A percentile compares a stretch with the other conserved stretches of the same genome.
phyloP scores from a whole-genome alignment of 2,797 vertebrate genomes.

The Typhlichthys eigenmanni region DNA sequence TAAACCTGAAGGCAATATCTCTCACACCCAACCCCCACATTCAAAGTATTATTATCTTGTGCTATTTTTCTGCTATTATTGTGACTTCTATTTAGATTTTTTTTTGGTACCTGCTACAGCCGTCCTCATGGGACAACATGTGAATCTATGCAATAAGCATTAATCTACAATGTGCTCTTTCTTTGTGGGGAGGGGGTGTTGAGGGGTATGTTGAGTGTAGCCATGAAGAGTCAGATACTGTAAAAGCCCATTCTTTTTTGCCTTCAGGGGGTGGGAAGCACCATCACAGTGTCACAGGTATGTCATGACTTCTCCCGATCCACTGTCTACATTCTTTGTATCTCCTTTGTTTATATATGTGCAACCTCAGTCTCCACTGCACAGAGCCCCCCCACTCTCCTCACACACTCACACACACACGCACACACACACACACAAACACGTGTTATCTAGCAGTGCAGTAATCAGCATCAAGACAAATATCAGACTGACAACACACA shows the following conservation, averaged over 20 bases:
- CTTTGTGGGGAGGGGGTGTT: conserved; percentile 80
- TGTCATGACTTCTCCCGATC: conserved; percentile 85
- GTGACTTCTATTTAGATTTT: conserved; percentile 61
- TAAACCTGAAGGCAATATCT: conserved; percentile 79
- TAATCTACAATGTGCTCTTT: conserved; percentile 75
- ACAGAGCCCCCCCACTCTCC: conserved; percentile 51
- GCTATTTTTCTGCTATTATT: conserved; percentile 59
- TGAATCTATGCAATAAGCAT: conserved; percentile 69
- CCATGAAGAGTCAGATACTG: conserved; percentile 84
- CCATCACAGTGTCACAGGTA: conserved; percentile 89
- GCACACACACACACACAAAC: conserved; percentile 1
- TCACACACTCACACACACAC: background rate
- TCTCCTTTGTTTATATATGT: conserved; percentile 73
- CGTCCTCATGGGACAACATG: conserved; percentile 66
- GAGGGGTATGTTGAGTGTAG: conserved; percentile 79
- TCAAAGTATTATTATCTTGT: conserved; percentile 66
- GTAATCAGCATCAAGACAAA: too few relatives aligned
- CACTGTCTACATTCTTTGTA: conserved; percentile 77
- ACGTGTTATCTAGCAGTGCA: background rate
- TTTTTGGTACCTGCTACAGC: conserved; percentile 61
- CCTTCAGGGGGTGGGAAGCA: conserved; percentile 89
- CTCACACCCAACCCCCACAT: conserved; percentile 73
- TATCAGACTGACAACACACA: background rate
- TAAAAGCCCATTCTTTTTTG: conserved; percentile 89
- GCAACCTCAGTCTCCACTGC: conserved; percentile 70